These are phyloP conservation scores for Amyelois transitella DNA, from an alignment of 1,140 invertebrate species.

Conservation along the genomic window DNA sequence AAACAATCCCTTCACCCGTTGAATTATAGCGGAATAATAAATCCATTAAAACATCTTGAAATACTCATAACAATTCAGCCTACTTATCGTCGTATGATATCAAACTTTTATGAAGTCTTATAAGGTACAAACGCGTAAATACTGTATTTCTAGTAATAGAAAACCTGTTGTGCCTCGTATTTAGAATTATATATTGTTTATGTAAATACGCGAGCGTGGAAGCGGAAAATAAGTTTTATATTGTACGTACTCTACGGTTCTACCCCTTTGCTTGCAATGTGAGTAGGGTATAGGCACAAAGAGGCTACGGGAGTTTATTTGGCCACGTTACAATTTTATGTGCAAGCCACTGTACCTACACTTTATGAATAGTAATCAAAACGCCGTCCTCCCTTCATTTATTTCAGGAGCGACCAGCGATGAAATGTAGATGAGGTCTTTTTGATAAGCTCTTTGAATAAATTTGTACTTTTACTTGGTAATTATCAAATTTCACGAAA, in stretches of 20 bases:
- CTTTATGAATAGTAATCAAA: conserved; percentile 64
- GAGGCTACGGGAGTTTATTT: conserved; percentile 14
- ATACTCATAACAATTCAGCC: too few species aligned
- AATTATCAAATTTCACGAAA: conserved; percentile 27
- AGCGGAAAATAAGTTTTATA: conserved; percentile 36
- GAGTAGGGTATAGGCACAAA: not conserved
- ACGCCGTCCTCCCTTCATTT: conserved; percentile 39
- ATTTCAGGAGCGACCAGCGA: conserved; percentile 35
- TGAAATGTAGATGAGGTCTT: conserved; percentile 61
- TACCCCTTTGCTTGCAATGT: conserved; percentile 19
- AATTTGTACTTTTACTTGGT: conserved; percentile 40
- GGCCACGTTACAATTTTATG: conserved; percentile 37
- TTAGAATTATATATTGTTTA: too few species aligned
- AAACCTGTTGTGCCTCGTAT: too few species aligned
- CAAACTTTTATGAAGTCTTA: too few species aligned
- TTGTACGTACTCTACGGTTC: too few species aligned
- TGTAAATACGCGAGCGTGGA: conserved; percentile 29
- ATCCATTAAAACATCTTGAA: too few species aligned
- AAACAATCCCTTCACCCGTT: too few species aligned
- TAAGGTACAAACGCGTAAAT: too few species aligned
- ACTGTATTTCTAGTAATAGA: too few species aligned
- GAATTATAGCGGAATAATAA: too few species aligned
- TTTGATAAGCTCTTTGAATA: conserved; percentile 44
- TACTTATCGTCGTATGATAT: too few species aligned
- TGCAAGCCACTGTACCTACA: conserved; percentile 23